Evolutionary conservation across 37 sponge, comb jelly and placozoan genomes (phyloP), one percentile per base, ranked within the genome.

Genomic region (Eunapius fragilis): DNA sequence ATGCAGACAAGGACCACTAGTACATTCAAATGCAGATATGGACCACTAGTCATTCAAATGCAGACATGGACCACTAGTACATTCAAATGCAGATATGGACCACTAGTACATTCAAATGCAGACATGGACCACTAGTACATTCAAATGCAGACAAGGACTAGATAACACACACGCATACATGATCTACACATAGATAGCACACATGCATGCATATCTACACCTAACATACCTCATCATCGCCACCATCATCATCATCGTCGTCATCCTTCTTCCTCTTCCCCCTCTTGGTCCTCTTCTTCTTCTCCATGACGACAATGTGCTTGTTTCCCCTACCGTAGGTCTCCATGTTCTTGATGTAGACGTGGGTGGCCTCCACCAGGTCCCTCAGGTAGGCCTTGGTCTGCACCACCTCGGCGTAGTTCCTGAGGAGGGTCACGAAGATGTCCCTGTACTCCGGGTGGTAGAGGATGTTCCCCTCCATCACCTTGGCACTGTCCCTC

Each of bases 371-470:
- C 87, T 93, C 91, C 31, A 96, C 79, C 2, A 98, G 11, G 74
- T 90, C 94, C 14, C 80, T 36, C 12, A 96, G 92, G 47, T n/a
- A 89, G 4, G 80, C 25, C 69, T 72, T 86, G 9, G 82, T 80
- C 85, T 84, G 85, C 34, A 67, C 10, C 67, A 86, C 87, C 80
- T 93, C 91, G 22, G 84, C 72, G 79, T 67, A 94, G 80, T 89
- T 89, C 17, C 91, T 75, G 36, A 96, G 72, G 12, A 98, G 85
- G n/a, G 90, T 87, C 38, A 94, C 85, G 41, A 96, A 94, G 14
- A 96, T 32, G 37, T 98, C 98, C 23, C 98, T 77, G 74, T 94
- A 98, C 76, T 98, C 98, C 17, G 94, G 90, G 34, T 87, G 95
- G 91, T 98, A 98, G 79, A 98, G 87, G 37, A 96, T 76, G 78